Evolutionary conservation across 2,888 invertebrate species (phyloP).

Genomic region (Ganaspis brasiliensis): DNA sequence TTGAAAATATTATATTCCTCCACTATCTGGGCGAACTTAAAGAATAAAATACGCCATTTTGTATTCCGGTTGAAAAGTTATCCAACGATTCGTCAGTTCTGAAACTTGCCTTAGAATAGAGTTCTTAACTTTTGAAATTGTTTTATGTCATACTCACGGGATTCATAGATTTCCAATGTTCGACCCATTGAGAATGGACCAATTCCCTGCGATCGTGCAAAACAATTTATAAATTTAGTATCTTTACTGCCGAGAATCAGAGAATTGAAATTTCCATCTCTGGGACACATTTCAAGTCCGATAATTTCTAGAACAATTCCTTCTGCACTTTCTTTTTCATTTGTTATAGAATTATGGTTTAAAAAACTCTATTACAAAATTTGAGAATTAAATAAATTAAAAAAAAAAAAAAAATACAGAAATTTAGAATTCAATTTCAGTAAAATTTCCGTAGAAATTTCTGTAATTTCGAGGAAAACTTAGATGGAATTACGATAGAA

Average conservation of each 20-base stretch:
- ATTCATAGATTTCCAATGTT: constrained; percentile 39
- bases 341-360: too few species aligned
- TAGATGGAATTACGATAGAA: too few species aligned
- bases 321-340: too few species aligned
- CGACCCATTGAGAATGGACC: constrained; percentile 8
- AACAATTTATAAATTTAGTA: constrained; percentile 15
- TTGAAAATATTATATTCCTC: constrained; percentile 27
- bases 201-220: constrained; percentile 4
- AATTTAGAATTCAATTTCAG: too few species aligned
- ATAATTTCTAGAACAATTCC: too few species aligned
- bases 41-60: constrained; percentile 31
- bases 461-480: too few species aligned
- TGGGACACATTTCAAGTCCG: too few species aligned
- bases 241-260: neutral
- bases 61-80: constrained; percentile 28
- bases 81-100: constrained; percentile 6
- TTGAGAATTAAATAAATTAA: too few species aligned
- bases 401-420: too few species aligned
- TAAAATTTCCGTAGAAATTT: too few species aligned
- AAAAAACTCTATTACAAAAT: too few species aligned
- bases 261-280: neutral
- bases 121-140: constrained; percentile 30
- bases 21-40: constrained; percentile 1
- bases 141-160: constrained; percentile 26
- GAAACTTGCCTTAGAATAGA: neutral